Percentiles rank a stretch among this genome's conserved stretches.
These are phyloP conservation scores for Gallirallus australis DNA, from an alignment of 2,797 vertebrate species.

Conservation along the genomic window DNA sequence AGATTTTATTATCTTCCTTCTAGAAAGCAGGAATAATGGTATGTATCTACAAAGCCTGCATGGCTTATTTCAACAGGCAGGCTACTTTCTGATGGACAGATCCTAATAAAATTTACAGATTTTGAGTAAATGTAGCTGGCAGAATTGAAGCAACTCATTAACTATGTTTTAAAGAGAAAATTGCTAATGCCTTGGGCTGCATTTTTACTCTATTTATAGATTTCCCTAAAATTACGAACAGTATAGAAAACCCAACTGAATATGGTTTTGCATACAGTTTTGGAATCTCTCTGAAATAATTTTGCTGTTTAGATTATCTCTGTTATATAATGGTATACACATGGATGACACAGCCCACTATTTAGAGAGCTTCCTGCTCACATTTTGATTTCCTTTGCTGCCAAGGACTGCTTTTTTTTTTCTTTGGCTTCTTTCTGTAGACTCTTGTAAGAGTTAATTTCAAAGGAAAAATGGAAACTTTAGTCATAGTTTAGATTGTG, in stretches of 20 bases:
- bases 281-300: background rate
- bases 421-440: background rate
- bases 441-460: conserved; percentile 41
- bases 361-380: conserved; percentile 37
- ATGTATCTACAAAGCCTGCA: background rate
- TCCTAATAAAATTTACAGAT: background rate
- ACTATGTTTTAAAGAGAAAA: background rate
- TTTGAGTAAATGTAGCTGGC: background rate
- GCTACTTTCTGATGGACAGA: background rate
- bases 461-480: conserved; percentile 67
- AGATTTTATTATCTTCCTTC: background rate
- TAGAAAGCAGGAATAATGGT: background rate
- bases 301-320: background rate
- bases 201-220: background rate
- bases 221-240: background rate
- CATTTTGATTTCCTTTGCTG: conserved; percentile 28
- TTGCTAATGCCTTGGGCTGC: background rate
- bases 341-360: background rate
- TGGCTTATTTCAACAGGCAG: background rate
- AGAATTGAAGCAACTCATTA: background rate
- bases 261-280: background rate
- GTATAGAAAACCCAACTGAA: background rate
- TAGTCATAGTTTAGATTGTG: background rate
- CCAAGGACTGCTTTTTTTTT: background rate
- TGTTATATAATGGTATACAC: background rate